These are phyloP conservation scores for Diceros bicornis DNA, from an alignment of 2,797 vertebrate genomes.

Conservation along the genomic window DNA sequence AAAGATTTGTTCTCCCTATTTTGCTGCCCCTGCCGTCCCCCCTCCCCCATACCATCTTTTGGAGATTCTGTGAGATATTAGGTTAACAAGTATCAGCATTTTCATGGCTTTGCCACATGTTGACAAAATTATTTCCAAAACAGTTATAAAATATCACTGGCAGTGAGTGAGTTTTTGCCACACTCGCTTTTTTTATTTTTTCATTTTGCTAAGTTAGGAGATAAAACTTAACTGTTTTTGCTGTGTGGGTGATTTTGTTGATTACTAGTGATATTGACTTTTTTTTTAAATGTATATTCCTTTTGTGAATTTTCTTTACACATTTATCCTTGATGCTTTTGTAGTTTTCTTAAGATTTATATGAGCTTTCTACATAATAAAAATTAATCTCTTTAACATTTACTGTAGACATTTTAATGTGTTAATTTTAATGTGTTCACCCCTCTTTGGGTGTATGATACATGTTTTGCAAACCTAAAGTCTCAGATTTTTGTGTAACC, in stretches of 20 bases:
- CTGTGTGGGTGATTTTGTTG: neutral
- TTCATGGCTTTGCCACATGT: neutral
- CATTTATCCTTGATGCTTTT: neutral
- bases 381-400: neutral
- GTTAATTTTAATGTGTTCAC: neutral
- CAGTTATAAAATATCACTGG: neutral
- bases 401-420: neutral
- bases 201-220: neutral
- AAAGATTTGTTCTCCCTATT: neutral
- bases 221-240: neutral
- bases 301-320: slow-evolving; percentile 39
- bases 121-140: slow-evolving; percentile 40
- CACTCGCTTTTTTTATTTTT: neutral
- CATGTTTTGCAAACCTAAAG: slow-evolving; percentile 19
- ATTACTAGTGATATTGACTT: neutral
- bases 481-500: slow-evolving; percentile 40
- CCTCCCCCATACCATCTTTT: neutral
- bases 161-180: neutral
- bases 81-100: neutral
- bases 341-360: slow-evolving; percentile 3
- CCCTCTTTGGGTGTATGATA: neutral
- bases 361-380: neutral
- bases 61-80: neutral
- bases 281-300: neutral
- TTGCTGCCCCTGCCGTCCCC: neutral